Percentiles rank a stretch among this genome's conserved stretches.
Evolutionary conservation across 2,113 vertebrate genomes (phyloP).

Genomic region (Lepus europaeus): DNA sequence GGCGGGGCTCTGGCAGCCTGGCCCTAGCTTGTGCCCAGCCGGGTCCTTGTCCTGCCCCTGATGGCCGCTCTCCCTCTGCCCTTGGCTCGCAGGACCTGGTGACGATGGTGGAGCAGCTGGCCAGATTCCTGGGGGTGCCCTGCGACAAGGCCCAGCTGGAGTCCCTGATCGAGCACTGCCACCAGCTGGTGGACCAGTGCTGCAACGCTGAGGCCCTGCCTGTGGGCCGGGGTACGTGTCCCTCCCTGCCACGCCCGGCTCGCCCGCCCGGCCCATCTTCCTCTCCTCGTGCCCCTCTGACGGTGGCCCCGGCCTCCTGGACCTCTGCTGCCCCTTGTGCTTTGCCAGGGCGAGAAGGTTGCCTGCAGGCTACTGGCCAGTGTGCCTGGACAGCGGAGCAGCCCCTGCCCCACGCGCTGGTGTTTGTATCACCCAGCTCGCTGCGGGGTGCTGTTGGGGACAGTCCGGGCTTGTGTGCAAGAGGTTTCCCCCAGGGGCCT

Average conservation of each 20-base stretch:
- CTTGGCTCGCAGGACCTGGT: slow-evolving; percentile 92
- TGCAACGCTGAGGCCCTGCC: slow-evolving; percentile 92
- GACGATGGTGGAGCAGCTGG: slow-evolving; percentile 94
- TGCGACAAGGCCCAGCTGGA: slow-evolving; percentile 98
- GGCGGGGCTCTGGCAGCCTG: too few relatives aligned
- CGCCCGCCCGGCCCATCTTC: neutral
- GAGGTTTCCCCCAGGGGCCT: neutral
- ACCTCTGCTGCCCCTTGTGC: fast-evolving
- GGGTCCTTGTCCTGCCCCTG: neutral
- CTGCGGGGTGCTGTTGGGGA: fast-evolving
- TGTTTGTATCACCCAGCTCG: fast-evolving
- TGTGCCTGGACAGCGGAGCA: fast-evolving
- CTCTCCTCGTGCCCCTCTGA: neutral
- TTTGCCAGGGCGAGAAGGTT: neutral
- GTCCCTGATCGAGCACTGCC: slow-evolving; percentile 95
- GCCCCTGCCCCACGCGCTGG: fast-evolving
- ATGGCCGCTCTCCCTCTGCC: neutral
- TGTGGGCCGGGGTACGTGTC: slow-evolving; percentile 93
- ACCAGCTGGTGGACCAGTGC: slow-evolving; percentile 98
- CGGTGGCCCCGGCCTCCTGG: fast-evolving
- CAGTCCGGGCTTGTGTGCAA: neutral
- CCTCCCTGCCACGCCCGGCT: too few relatives aligned
- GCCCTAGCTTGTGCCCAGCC: fast-evolving
- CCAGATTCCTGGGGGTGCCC: slow-evolving; percentile 95
- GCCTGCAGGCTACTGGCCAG: too few relatives aligned